Evolutionary conservation across 2,797 vertebrate genomes (phyloP).

Genomic region (Paratrypauchen microcephalus): DNA sequence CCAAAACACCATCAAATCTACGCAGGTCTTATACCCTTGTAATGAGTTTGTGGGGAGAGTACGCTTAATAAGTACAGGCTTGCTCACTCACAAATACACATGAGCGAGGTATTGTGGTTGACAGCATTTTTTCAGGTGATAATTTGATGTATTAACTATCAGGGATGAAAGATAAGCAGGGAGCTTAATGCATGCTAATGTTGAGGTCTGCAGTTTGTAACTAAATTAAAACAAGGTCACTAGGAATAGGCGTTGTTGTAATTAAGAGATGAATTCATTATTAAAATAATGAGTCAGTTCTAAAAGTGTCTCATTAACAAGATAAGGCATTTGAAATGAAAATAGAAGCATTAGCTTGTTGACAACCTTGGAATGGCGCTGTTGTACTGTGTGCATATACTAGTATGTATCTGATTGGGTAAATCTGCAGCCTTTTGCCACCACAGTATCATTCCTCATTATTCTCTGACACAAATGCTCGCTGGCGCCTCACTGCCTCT

Average conservation of each 20-base stretch:
- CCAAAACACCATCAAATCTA: conserved; percentile 79
- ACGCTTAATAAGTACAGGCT: conserved; percentile 46
- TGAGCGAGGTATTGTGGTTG: conserved; percentile 24
- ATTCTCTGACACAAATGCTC: conserved; percentile 61
- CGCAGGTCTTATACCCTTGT: conserved; percentile 70
- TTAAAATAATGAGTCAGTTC: conserved; percentile 68
- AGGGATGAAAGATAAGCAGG: conserved; percentile 70
- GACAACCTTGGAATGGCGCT: conserved; percentile 44
- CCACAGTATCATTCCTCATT: conserved; percentile 69
- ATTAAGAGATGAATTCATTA: conserved; percentile 73
- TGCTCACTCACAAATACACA: conserved; percentile 55
- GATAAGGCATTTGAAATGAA: conserved; percentile 62
- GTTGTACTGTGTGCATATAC: conserved; percentile 24
- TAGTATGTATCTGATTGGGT: conserved; percentile 43
- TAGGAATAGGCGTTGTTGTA: conserved; percentile 54
- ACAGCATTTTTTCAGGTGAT: conserved; percentile 37
- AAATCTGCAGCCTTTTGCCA: conserved; percentile 39
- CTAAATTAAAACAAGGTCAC: conserved; percentile 73
- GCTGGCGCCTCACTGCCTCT: conserved; percentile 34
- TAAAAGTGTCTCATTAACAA: conserved; percentile 60
- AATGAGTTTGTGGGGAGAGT: conserved; percentile 69
- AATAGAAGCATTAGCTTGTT: conserved; percentile 54
- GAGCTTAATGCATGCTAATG: conserved; percentile 74
- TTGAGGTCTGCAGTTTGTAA: conserved; percentile 61
- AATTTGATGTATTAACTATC: conserved; percentile 70